A percentile compares a stretch with the other conserved stretches of the same genome.
Evolutionary conservation across 1,140 invertebrate genomes (phyloP).

Genomic region (Lordiphosa clarofinis): DNA sequence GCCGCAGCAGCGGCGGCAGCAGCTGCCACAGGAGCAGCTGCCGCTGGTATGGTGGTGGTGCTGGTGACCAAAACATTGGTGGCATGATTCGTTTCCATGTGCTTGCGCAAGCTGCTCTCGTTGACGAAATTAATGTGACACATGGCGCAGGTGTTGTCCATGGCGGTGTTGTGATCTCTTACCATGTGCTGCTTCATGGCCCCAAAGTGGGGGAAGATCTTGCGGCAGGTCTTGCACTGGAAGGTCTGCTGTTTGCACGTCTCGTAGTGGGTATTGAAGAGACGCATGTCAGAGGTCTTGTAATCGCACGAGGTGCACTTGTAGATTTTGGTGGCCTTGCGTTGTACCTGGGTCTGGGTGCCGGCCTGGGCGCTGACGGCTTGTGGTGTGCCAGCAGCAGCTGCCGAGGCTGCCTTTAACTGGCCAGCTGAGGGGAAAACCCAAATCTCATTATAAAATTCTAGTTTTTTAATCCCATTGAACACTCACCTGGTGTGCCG

Average conservation of each 20-base stretch:
- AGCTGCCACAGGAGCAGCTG: slow-evolving; percentile 52
- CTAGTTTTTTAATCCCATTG: too few relatives aligned
- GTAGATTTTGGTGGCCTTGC: slow-evolving; percentile 76
- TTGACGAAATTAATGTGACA: slow-evolving; percentile 78
- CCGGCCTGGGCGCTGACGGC: slow-evolving; percentile 23
- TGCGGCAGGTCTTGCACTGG: slow-evolving; percentile 78
- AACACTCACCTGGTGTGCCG: slow-evolving; percentile 35
- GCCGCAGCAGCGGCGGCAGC: slow-evolving; percentile 49
- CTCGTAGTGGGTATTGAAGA: slow-evolving; percentile 77
- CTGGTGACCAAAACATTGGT: slow-evolving; percentile 76
- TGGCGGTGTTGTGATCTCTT: slow-evolving; percentile 71
- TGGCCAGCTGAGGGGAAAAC: slow-evolving; percentile 17
- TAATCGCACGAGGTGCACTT: slow-evolving; percentile 79
- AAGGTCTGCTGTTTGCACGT: slow-evolving; percentile 79
- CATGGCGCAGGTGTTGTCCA: slow-evolving; percentile 75
- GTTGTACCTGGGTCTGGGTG: slow-evolving; percentile 63
- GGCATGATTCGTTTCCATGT: slow-evolving; percentile 78
- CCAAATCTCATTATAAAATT: too few relatives aligned
- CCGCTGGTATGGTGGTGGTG: slow-evolving; percentile 69
- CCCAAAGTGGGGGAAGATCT: slow-evolving; percentile 73
- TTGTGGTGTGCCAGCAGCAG: slow-evolving; percentile 37
- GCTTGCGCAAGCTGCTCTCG: slow-evolving; percentile 71
- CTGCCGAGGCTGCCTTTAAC: slow-evolving; percentile 35
- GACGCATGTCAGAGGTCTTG: slow-evolving; percentile 77
- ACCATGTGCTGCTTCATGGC: slow-evolving; percentile 78